phyloP scores from a whole-genome alignment of 2,113 vertebrate genomes.

The Odontesthes bonariensis region DNA sequence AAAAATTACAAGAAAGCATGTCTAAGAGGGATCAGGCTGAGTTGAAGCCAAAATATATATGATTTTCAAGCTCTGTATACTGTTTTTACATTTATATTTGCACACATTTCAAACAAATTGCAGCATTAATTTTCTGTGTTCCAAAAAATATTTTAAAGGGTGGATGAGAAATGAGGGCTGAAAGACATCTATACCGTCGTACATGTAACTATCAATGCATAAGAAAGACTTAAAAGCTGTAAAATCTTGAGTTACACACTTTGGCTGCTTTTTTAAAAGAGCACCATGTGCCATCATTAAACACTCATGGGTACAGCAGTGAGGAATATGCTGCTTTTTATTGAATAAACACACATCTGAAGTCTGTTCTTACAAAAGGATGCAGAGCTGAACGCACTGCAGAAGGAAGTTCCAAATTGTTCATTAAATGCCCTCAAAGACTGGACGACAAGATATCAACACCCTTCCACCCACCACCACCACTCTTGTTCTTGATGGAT shows the following conservation, averaged over 20 bases:
- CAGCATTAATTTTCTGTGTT: too few species aligned
- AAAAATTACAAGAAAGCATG: too few species aligned
- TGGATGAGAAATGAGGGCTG: too few species aligned
- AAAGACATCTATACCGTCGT: too few species aligned
- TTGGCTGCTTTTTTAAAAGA: constrained; percentile 58
- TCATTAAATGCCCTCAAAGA: constrained; percentile 58
- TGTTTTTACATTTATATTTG: too few species aligned
- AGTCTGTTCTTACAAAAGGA: constrained; percentile 37
- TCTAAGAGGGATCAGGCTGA: too few species aligned
- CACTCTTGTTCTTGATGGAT: constrained; percentile 64
- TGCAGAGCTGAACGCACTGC: constrained; percentile 21
- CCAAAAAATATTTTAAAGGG: too few species aligned
- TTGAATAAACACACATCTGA: constrained; percentile 35
- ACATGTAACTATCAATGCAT: constrained; percentile 2
- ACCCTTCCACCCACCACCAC: neutral
- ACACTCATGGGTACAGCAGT: constrained; percentile 34
- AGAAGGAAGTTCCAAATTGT: constrained; percentile 32
- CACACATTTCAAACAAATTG: too few species aligned
- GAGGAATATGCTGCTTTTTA: constrained; percentile 46
- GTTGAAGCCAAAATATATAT: too few species aligned
- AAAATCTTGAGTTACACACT: constrained; percentile 51
- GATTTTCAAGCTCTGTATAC: too few species aligned
- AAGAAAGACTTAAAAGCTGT: constrained; percentile 32
- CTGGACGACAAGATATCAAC: constrained; percentile 44
- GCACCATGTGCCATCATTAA: constrained; percentile 40